Evolutionary conservation across 2,113 vertebrate genomes (phyloP).

Genomic region (Channa argus): DNA sequence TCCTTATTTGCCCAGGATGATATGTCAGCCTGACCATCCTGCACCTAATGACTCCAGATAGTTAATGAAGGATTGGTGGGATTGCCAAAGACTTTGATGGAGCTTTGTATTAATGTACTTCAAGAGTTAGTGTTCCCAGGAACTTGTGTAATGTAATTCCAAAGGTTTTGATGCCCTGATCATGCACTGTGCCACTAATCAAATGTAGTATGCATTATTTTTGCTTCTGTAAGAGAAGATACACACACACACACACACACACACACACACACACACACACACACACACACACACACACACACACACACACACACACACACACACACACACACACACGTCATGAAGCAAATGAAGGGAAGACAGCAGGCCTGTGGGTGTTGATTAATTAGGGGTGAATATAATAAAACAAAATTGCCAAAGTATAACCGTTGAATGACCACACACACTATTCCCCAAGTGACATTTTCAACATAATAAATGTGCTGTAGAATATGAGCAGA

Average conservation of each 20-base stretch:
- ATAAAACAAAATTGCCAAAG: background rate
- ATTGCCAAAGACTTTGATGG: conserved; percentile 50
- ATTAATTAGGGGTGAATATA: background rate
- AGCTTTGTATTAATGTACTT: conserved; percentile 44
- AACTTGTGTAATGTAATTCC: conserved; percentile 27
- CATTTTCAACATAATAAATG: conserved; percentile 4
- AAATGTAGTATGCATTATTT: background rate
- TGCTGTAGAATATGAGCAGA: background rate
- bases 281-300: too few species aligned
- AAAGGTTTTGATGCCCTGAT: conserved; percentile 41
- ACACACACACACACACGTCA: too few species aligned
- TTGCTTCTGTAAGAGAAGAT: background rate
- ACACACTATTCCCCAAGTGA: conserved; percentile 3
- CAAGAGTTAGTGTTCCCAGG: conserved; percentile 24
- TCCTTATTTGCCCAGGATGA: conserved; percentile 54
- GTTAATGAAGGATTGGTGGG: conserved; percentile 63
- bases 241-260: too few species aligned
- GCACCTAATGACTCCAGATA: conserved; percentile 59
- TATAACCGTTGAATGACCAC: background rate
- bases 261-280: too few species aligned
- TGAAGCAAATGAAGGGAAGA: too few species aligned
- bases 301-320: too few species aligned
- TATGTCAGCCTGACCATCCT: conserved; percentile 44
- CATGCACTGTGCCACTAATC: background rate
- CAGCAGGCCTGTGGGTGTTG: background rate